Base-by-base conservation (phyloP, 2,797 vertebrate genomes). In the Neomorphus geoffroyi region DNA sequence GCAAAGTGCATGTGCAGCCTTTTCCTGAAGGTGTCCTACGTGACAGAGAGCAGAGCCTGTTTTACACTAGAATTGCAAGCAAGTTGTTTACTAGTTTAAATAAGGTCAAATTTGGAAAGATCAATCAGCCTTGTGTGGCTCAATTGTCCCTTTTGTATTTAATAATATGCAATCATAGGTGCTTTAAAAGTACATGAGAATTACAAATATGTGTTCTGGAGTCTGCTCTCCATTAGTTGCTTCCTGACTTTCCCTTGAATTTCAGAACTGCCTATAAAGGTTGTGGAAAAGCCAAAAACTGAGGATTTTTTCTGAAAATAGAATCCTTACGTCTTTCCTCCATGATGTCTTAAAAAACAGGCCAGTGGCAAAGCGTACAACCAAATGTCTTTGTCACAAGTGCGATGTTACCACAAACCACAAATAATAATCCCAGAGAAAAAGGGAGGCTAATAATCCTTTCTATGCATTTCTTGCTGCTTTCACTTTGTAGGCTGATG, bases 401-500 rank as follows among this genome's bases (percentile, higher is more conserved):
- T 1, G 3, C 0, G 3, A 75, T 24, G 37, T 53, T 87, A 91
- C 91, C 16, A 7, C 78, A 96, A 92, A 74, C 80, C 37, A 75
- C 80, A 93, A 93, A 92, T 72, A 90, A 93, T 90, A 92, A 96
- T 93, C 78, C 72, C 72, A 80, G 56, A 78, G 70, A 92, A 89
- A 92, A 89, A 92, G 24, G 21, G 60, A 81, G 41, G 78, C 90
- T 93, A 91, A 94, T 93, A 80, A 94, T 94, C 58, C 69, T 92
- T 96, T 89, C 82, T 80, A 26, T 60, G 65, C 39, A 61, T 86
- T 95, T 88, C 69, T 92, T 91, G 91, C 51, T 91, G 69, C 39
- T 80, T 92, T 95, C 69, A 24, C 57, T 95, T 96, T 95, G 75
- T 69, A 89, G 89, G 41, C 66, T 92, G 93, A 96, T 92, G 82